These are phyloP conservation scores for Brachionus sp. DNA, from an alignment of 1,140 invertebrate genomes.

Conservation along the genomic window DNA sequence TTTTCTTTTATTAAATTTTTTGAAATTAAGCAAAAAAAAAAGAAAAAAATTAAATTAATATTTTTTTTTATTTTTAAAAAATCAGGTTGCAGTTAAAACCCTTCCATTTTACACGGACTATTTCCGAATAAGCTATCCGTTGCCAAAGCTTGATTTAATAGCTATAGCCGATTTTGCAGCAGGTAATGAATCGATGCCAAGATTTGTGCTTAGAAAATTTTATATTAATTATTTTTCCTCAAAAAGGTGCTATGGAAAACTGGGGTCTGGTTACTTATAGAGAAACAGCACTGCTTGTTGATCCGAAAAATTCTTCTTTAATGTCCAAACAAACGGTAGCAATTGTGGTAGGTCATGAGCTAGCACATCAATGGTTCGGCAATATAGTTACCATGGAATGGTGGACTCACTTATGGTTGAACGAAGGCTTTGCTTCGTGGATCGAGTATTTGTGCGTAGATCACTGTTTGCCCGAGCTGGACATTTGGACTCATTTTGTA, in stretches of 20 bases:
- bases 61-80: constrained; percentile 15
- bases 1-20: not conserved
- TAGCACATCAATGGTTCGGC: constrained; percentile 68
- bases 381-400: constrained; percentile 68
- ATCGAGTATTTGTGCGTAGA: constrained; percentile 62
- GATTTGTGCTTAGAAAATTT: not conserved
- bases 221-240: not conserved
- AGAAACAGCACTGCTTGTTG: constrained; percentile 51
- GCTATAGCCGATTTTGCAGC: constrained; percentile 78
- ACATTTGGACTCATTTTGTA: constrained; percentile 62
- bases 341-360: constrained; percentile 76
- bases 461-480: constrained; percentile 61
- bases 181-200: constrained; percentile 43
- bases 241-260: constrained; percentile 65
- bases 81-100: constrained; percentile 64
- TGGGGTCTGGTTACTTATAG: constrained; percentile 59
- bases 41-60: no score
- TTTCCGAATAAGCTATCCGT: constrained; percentile 87
- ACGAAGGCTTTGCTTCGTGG: constrained; percentile 60
- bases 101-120: constrained; percentile 89
- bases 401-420: constrained; percentile 61
- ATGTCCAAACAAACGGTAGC: constrained; percentile 80
- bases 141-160: constrained; percentile 92
- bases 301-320: constrained; percentile 64
- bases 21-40: not conserved